phyloP scores from a whole-genome alignment of 2,888 invertebrate species.

The Philaethria dido region DNA sequence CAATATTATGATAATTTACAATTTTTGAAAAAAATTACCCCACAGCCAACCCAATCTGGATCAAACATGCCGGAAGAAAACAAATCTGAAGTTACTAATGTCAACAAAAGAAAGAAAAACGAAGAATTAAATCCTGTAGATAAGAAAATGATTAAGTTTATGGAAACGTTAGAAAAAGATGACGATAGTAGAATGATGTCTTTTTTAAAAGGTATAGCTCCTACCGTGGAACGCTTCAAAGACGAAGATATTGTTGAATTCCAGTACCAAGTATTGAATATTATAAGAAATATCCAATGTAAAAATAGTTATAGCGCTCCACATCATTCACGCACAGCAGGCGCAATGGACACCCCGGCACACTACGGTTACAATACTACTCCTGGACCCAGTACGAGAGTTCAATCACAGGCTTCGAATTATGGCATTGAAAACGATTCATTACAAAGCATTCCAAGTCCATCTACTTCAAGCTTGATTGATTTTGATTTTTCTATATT shows the following conservation, averaged over 20 bases:
- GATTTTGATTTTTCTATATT: constrained; percentile 45
- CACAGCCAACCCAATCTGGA: constrained; percentile 26
- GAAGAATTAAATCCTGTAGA: constrained; percentile 44
- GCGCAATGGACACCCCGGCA: constrained; percentile 9
- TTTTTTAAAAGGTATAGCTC: constrained; percentile 46
- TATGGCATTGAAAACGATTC: constrained; percentile 19
- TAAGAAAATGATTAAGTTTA: constrained; percentile 46
- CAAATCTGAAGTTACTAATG: constrained; percentile 22
- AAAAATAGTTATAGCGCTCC: constrained; percentile 39
- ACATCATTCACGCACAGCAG: constrained; percentile 12
- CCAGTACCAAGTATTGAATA: constrained; percentile 46
- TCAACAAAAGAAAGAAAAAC: constrained; percentile 34
- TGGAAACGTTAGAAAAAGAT: constrained; percentile 47
- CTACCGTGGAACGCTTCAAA: constrained; percentile 46
- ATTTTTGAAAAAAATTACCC: constrained; percentile 34
- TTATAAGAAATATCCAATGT: constrained; percentile 43
- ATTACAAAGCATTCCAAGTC: constrained; percentile 23
- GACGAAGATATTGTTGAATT: constrained; percentile 49
- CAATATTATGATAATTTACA: constrained; percentile 42
- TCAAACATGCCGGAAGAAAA: constrained; percentile 29
- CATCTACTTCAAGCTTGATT: constrained; percentile 37
- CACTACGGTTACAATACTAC: constrained; percentile 43
- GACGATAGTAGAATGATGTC: constrained; percentile 45
- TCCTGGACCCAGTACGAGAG: constrained; percentile 43
- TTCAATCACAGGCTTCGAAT: constrained; percentile 37